These are phyloP conservation scores for Bombus pyrosoma DNA, from an alignment of 1,140 invertebrate genomes.

Conservation along the genomic window DNA sequence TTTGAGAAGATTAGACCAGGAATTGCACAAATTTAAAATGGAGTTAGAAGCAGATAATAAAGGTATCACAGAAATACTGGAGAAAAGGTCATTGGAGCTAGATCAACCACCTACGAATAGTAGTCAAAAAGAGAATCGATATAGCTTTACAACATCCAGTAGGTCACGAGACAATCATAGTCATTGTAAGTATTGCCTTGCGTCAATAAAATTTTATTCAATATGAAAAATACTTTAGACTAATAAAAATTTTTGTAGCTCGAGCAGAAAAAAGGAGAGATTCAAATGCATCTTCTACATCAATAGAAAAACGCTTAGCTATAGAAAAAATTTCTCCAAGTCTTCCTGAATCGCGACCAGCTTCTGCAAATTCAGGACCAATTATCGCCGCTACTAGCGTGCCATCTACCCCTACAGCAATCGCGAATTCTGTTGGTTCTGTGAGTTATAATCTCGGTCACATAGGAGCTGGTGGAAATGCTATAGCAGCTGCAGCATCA, in stretches of 20 bases:
- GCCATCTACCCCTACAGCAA: slow-evolving; percentile 71
- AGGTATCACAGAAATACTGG: slow-evolving; percentile 97
- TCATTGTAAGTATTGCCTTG: slow-evolving; percentile 75
- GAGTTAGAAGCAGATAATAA: slow-evolving; percentile 99
- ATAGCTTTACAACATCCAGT: slow-evolving; percentile 79
- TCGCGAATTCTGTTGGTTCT: slow-evolving; percentile 80
- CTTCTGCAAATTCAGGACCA: slow-evolving; percentile 79
- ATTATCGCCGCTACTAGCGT: slow-evolving; percentile 73
- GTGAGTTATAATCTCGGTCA: slow-evolving; percentile 87
- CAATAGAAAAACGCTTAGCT: slow-evolving; percentile 78
- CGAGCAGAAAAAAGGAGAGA: slow-evolving; percentile 80
- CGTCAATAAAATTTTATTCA: not conserved
- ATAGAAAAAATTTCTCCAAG: slow-evolving; percentile 77
- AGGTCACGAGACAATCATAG: slow-evolving; percentile 80
- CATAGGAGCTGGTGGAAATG: slow-evolving; percentile 91
- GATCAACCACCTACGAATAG: slow-evolving; percentile 85
- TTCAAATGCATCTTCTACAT: slow-evolving; percentile 79
- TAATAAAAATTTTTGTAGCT: slow-evolving; percentile 61
- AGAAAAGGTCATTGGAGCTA: slow-evolving; percentile 94
- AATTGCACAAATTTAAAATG: slow-evolving; percentile 98
- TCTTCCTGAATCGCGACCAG: slow-evolving; percentile 78
- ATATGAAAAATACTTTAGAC: not conserved
- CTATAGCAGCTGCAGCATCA: slow-evolving; percentile 96
- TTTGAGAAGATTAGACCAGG: slow-evolving; percentile 95
- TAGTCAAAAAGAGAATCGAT: slow-evolving; percentile 86